Evolutionary conservation across 2,113 vertebrate species (phyloP).

Genomic region (Pavo muticus): DNA sequence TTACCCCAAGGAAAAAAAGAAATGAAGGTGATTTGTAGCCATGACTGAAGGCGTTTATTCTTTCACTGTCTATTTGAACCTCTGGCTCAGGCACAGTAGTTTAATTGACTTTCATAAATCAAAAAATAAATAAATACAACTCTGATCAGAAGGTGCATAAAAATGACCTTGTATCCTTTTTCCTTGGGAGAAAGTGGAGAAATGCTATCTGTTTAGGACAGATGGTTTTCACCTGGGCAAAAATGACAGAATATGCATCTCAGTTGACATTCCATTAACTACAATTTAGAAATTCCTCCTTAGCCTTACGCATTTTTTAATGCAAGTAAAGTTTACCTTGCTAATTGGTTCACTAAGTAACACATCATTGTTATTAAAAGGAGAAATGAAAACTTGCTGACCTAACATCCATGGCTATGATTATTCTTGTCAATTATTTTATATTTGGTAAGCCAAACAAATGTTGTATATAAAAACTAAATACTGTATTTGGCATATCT

Average conservation of each 20-base stretch:
- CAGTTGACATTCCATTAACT: slow-evolving; percentile 74
- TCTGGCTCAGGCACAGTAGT: background rate
- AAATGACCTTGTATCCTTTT: slow-evolving; percentile 58
- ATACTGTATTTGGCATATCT: slow-evolving; percentile 67
- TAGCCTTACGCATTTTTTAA: background rate
- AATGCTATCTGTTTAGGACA: slow-evolving; percentile 59
- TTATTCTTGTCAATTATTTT: slow-evolving; percentile 85
- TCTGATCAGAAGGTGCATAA: slow-evolving; percentile 23
- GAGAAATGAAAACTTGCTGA: slow-evolving; percentile 58
- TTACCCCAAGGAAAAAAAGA: background rate
- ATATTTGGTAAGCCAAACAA: slow-evolving; percentile 79
- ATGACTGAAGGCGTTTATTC: background rate
- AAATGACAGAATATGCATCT: slow-evolving; percentile 71
- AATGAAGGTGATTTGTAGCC: background rate
- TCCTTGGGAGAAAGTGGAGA: slow-evolving; percentile 23
- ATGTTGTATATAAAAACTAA: slow-evolving; percentile 77
- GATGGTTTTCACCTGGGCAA: slow-evolving; percentile 62
- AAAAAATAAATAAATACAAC: slow-evolving; percentile 25
- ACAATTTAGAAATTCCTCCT: slow-evolving; percentile 60
- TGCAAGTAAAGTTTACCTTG: slow-evolving; percentile 64
- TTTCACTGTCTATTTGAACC: slow-evolving; percentile 2
- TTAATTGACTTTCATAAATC: slow-evolving; percentile 54
- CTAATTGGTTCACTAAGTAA: slow-evolving; percentile 67
- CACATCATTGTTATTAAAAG: slow-evolving; percentile 58
- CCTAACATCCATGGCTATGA: slow-evolving; percentile 67